These are phyloP conservation scores for Drosophila anomalata DNA, from an alignment of 2,888 invertebrate species.

Conservation along the genomic window DNA sequence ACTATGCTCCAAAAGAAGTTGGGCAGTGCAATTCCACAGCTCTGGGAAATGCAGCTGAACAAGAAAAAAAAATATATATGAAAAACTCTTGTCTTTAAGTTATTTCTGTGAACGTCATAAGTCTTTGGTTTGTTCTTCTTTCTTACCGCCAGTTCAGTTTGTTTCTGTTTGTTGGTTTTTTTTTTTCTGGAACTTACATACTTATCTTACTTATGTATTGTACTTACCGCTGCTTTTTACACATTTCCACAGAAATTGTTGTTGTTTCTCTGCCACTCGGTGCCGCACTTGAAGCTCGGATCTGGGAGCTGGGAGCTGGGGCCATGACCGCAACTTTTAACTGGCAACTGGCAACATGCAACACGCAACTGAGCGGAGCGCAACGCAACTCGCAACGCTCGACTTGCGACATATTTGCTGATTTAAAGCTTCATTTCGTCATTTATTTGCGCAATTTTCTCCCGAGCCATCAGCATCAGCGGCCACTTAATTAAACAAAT, in stretches of 20 bases:
- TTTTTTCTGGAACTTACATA: constrained; percentile 47
- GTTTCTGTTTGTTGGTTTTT: constrained; percentile 25
- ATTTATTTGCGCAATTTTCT: constrained; percentile 63
- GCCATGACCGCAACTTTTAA: constrained; percentile 17
- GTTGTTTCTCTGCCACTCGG: constrained; percentile 63
- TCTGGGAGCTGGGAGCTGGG: constrained; percentile 5
- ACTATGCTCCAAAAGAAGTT: constrained; percentile 30
- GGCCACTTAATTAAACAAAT: constrained; percentile 73
- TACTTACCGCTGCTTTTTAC: constrained; percentile 53
- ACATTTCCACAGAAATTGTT: constrained; percentile 76
- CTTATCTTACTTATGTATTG: constrained; percentile 53
- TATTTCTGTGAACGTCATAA: constrained; percentile 53
- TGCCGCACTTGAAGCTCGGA: constrained; percentile 60
- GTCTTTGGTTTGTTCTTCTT: constrained; percentile 45
- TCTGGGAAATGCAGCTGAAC: constrained; percentile 31
- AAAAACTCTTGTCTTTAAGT: constrained; percentile 56
- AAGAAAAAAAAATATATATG: constrained; percentile 27
- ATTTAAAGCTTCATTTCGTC: constrained; percentile 54
- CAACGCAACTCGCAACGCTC: constrained; percentile 19
- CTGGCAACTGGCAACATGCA: constrained; percentile 16
- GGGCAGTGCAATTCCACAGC: constrained; percentile 41
- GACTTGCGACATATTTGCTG: constrained; percentile 37
- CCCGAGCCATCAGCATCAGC: constrained; percentile 48
- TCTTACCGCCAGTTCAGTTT: constrained; percentile 36
- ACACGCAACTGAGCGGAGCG: constrained; percentile 15